A percentile compares a stretch with the other conserved stretches of the same genome.
Evolutionary conservation across 92 coral and sea anemone species (phyloP).

Genomic region (Virgularia gustaviana): DNA sequence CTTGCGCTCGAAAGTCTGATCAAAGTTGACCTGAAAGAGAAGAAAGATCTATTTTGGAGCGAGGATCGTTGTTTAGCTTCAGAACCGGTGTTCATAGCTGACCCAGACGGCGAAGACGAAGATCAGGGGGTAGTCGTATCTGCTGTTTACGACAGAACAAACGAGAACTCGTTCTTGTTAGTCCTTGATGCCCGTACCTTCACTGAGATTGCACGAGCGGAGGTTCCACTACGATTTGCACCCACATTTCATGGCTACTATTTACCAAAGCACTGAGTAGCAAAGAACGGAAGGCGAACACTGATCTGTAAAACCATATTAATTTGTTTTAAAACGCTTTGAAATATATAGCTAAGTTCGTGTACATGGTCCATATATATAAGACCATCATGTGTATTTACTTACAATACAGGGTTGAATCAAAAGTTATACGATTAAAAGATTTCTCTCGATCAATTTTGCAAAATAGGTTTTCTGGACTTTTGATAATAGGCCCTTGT

Average conservation of each 20-base stretch:
- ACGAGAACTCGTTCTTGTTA: conserved; percentile 63
- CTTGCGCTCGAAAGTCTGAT: conserved; percentile 29
- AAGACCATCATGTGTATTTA: too few relatives aligned
- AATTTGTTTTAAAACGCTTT: too few relatives aligned
- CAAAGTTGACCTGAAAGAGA: conserved; percentile 59
- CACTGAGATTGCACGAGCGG: conserved; percentile 68
- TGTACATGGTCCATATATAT: too few relatives aligned
- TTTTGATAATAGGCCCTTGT: too few relatives aligned
- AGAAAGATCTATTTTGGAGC: conserved; percentile 50
- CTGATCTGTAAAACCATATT: too few relatives aligned
- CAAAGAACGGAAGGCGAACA: too few relatives aligned
- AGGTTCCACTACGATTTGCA: conserved; percentile 55
- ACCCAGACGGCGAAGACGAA: conserved; percentile 59
- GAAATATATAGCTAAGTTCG: too few relatives aligned
- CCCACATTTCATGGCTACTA: conserved; percentile 65
- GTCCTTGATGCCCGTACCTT: conserved; percentile 67
- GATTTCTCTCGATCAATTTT: too few relatives aligned
- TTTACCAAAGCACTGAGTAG: too few relatives aligned
- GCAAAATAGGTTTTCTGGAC: too few relatives aligned
- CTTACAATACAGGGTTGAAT: too few relatives aligned
- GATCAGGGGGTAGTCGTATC: conserved; percentile 78
- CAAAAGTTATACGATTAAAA: too few relatives aligned
- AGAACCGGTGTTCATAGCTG: conserved; percentile 74
- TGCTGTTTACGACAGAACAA: conserved; percentile 55
- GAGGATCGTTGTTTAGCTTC: conserved; percentile 55